Base-by-base conservation (phyloP, 1,140 invertebrate genomes). In the Drosophila sp. region DNA sequence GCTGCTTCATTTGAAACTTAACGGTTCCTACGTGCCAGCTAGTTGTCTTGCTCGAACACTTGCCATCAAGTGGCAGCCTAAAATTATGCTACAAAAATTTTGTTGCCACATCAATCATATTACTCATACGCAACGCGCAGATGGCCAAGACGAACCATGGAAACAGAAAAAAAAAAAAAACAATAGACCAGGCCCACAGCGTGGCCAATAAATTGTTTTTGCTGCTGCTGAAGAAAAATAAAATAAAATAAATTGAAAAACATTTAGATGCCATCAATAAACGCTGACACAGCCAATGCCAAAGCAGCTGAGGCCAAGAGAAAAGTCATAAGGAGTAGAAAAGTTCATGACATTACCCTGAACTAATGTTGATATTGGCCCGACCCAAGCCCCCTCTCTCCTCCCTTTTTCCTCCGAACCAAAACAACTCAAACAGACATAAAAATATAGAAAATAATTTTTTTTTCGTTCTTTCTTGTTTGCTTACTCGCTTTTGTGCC, bases 161-260 rank as follows among this genome's bases (percentile, higher is more conserved):
- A 35, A 56, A n/a, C 35, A 58, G 38, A 63, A 47, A 63, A 69
- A 68, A 62, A 73, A 47, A 47, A 25, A 23, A 47, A 50, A 50
- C 44, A 50, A 50, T 50, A 27, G 58, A 58, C 60, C n/a, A 38
- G 70, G 70, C 73, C 76, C 33, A 83, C 72, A 72, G 60, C 69
- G 66, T 72, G 76, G 44, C 73, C 83, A 85, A 87, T 87, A 89
- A 87, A 87, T 87, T 89, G 72, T 79, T 68, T 76, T 74, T 50
- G 29, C 32, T 23, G 4, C 11, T 50, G 7, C 58, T 32, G 25
- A 60, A 41, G 23, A 60, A 57, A 79, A 63, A 55, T 23, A 54
- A 80, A 80, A 86, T 82, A 85, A 87, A 87, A 87, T 87, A 87
- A 87, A 87, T 87, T 89, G 83, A 87, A 87, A 87, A 87, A 84